Evolutionary conservation across 2,888 invertebrate species (phyloP).

Genomic region (Cacoxenus indagator): DNA sequence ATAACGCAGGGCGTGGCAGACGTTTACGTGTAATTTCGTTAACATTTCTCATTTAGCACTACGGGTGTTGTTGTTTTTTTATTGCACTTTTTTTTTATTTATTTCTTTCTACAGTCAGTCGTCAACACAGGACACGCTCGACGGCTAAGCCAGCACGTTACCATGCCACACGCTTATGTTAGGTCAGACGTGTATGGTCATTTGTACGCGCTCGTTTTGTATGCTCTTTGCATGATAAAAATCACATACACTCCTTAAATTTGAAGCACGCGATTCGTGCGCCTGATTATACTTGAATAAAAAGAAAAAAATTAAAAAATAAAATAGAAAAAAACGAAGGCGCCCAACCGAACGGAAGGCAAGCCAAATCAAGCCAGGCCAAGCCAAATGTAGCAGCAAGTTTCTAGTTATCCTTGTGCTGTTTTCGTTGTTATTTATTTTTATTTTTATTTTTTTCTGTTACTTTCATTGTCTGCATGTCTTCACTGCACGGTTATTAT

Average conservation of each 20-base stretch:
- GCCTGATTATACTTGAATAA: slow-evolving; percentile 65
- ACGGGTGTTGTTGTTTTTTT: slow-evolving; percentile 21
- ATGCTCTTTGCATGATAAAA: slow-evolving; percentile 68
- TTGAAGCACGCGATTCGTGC: slow-evolving; percentile 65
- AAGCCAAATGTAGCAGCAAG: not conserved
- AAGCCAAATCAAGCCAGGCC: not conserved
- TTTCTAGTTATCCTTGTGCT: slow-evolving; percentile 29
- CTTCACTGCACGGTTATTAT: slow-evolving; percentile 34
- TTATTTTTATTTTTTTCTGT: slow-evolving; percentile 19
- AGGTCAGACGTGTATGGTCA: slow-evolving; percentile 14
- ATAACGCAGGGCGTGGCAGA: slow-evolving; percentile 60
- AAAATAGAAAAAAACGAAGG: not conserved
- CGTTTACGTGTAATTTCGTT: slow-evolving; percentile 57
- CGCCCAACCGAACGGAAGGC: not conserved
- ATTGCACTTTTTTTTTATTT: not conserved
- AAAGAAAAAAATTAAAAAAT: slow-evolving; percentile 17
- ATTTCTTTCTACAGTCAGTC: not conserved
- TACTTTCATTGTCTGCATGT: slow-evolving; percentile 17
- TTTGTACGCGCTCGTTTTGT: slow-evolving; percentile 37
- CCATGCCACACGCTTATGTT: slow-evolving; percentile 20
- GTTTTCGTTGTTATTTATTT: slow-evolving; percentile 23
- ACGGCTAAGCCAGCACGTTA: slow-evolving; percentile 14
- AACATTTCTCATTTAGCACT: slow-evolving; percentile 63
- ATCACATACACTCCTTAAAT: slow-evolving; percentile 71
- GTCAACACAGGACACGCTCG: slow-evolving; percentile 32